Evolutionary conservation across 2,797 vertebrate genomes (phyloP), one percentile per base, ranked within the genome.

Genomic region (Lacerta bilineata): DNA sequence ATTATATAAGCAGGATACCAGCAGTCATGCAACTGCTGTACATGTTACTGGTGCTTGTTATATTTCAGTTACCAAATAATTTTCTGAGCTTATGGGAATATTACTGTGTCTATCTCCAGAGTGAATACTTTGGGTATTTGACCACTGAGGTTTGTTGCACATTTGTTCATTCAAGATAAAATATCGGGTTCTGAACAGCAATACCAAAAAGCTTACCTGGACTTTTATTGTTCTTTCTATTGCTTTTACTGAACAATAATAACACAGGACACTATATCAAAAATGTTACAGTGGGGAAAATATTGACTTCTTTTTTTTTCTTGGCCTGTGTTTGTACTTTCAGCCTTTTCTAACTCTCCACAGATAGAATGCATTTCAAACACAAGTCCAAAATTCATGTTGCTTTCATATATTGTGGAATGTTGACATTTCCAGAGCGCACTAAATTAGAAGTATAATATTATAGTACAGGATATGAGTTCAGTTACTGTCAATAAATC

Each of bases 231-330:
- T 36, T 66, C 68, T 80, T 88, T 43, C 11, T 23, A 59, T 5
- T 81, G 43, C 17, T 13, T 90, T 83, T 72, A 20, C 0, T 55
- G 1, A 88, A 39, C 87, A 72, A 29, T 80, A 90, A 39, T 0
- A 0, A 0, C 18, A 59, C 13, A 18, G 43, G 11, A 25, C 36
- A 66, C 29, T 29, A 66, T 39, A 41, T 27, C 9, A 64, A 8
- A 5, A 3, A 79, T 66, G 8, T 33, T 90, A 69, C 3, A 66
- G 87, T 2, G 13, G 3, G 39, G 20, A 46, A 39, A 90, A 25
- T 15, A 33, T 0, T 4, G 81, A 76, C 4, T 23, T 33, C 33
- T 33, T 33, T 7, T 4, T 84, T 33, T 90, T 13, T 33, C 2
- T 33, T 33, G 33, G 33, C 13, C 76, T 85, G n/a, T 29, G 4